Conservation (phyloP, 2,888 invertebrate species). For the Drosophila colorata region DNA sequence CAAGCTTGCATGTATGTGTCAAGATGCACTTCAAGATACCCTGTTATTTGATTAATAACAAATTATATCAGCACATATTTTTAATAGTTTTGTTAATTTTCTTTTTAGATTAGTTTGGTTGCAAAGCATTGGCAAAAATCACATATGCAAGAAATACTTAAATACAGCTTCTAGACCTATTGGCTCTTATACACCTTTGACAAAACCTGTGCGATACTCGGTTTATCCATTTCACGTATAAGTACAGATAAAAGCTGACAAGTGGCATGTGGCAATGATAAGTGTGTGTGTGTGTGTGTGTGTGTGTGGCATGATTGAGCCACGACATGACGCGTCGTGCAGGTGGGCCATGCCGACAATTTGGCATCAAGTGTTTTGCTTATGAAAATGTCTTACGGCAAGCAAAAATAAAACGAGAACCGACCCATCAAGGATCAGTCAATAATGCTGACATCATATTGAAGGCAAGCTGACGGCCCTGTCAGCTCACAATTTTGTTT, state of each 20-base stretch:
- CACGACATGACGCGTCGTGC: conserved; percentile 17
- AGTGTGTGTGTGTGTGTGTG: conserved; percentile 12
- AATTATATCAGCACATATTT: too few relatives aligned
- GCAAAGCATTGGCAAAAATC: too few relatives aligned
- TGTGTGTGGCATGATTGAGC: conserved; percentile 57
- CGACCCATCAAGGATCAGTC: conserved; percentile 70
- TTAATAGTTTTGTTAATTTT: too few relatives aligned
- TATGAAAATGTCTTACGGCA: conserved; percentile 58
- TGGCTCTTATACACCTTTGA: too few relatives aligned
- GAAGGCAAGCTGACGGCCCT: conserved; percentile 72
- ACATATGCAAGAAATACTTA: too few relatives aligned
- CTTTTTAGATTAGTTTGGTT: too few relatives aligned
- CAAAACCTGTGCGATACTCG: conserved; percentile 2
- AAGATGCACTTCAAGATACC: conserved; percentile 1
- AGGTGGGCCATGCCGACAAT: conserved; percentile 42
- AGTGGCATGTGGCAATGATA: conserved; percentile 56
- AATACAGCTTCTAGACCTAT: too few relatives aligned
- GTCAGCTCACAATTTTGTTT: conserved; percentile 43
- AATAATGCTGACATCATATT: conserved; percentile 73
- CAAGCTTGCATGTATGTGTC: neutral
- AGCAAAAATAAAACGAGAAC: conserved; percentile 1
- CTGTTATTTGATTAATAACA: neutral
- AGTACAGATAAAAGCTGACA: conserved; percentile 67
- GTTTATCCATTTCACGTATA: conserved; percentile 17
- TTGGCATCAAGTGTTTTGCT: conserved; percentile 65